phyloP scores from a whole-genome alignment of 2,797 vertebrate genomes.

The Rhodeus uyekii region DNA sequence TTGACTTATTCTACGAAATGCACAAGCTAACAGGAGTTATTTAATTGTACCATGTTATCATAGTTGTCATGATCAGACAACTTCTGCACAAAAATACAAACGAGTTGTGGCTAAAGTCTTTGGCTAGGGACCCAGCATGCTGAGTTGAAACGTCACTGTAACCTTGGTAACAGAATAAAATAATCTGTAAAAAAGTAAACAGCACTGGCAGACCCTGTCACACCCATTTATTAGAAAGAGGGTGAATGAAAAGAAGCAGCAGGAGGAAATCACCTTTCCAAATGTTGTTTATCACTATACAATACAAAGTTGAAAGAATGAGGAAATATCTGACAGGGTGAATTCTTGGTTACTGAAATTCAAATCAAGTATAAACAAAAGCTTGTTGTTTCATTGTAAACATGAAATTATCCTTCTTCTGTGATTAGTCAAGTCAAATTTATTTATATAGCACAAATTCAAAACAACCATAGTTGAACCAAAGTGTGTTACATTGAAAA shows the following conservation, averaged over 20 bases:
- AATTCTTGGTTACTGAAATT: not conserved
- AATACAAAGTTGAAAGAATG: not conserved
- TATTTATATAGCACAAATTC: too few species aligned
- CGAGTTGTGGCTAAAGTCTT: not conserved
- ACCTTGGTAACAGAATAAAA: not conserved
- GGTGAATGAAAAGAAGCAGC: not conserved
- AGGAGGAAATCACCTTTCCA: not conserved
- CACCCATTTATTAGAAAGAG: not conserved
- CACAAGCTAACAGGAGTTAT: not conserved
- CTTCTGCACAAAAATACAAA: not conserved
- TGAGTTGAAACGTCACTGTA: not conserved
- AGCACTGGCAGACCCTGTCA: not conserved
- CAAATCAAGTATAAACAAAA: too few species aligned
- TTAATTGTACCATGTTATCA: not conserved
- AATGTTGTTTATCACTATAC: not conserved
- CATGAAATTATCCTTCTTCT: too few species aligned
- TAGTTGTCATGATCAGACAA: not conserved
- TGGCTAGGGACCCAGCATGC: too few species aligned
- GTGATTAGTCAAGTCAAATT: too few species aligned
- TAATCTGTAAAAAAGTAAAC: not conserved
- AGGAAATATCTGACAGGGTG: not conserved
- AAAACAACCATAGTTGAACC: too few species aligned
- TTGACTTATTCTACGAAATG: not conserved
- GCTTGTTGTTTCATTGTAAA: too few species aligned
- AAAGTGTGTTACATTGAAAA: too few species aligned